A percentile compares a stretch with the other conserved stretches of the same genome.
Evolutionary conservation across 1,140 invertebrate species (phyloP).

Genomic region (Carposina sasakii): DNA sequence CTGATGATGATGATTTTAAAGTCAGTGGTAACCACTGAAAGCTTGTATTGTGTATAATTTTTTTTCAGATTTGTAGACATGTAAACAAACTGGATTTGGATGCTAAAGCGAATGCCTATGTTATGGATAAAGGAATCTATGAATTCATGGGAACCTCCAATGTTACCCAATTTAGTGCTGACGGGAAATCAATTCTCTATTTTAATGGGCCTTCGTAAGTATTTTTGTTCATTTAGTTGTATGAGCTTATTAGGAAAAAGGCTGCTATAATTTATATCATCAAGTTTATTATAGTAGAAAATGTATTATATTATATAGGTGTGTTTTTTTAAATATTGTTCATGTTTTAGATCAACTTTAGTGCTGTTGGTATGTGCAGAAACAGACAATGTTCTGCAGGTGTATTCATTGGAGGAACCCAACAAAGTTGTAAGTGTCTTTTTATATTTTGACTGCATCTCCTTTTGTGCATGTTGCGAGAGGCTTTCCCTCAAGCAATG

Average conservation of each 20-base stretch:
- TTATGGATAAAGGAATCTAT: slow-evolving; percentile 29
- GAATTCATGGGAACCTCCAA: slow-evolving; percentile 45
- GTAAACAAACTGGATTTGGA: slow-evolving; percentile 18
- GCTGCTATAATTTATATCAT: too few relatives aligned
- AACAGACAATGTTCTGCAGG: slow-evolving; percentile 35
- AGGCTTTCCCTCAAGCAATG: too few relatives aligned
- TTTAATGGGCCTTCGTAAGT: slow-evolving; percentile 59
- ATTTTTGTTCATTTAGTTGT: slow-evolving; percentile 11
- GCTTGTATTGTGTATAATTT: too few relatives aligned
- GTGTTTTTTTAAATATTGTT: too few relatives aligned
- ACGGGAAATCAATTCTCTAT: slow-evolving; percentile 49
- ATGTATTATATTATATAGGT: slow-evolving; percentile 8
- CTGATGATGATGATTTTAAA: too few relatives aligned
- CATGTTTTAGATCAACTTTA: slow-evolving; percentile 34
- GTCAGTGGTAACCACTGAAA: too few relatives aligned
- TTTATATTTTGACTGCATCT: too few relatives aligned
- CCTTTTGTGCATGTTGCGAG: too few relatives aligned
- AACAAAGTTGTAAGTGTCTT: slow-evolving; percentile 46
- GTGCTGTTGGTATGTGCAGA: slow-evolving; percentile 46
- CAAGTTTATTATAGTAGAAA: too few relatives aligned
- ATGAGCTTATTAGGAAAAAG: too few relatives aligned
- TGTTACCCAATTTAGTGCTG: slow-evolving; percentile 33
- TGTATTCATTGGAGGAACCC: slow-evolving; percentile 40
- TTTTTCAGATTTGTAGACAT: slow-evolving; percentile 50
- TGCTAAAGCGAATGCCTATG: slow-evolving; percentile 23